Evolutionary conservation across 2,888 invertebrate genomes (phyloP), one percentile per base, ranked within the genome.

Genomic region (Rotaria socialis): DNA sequence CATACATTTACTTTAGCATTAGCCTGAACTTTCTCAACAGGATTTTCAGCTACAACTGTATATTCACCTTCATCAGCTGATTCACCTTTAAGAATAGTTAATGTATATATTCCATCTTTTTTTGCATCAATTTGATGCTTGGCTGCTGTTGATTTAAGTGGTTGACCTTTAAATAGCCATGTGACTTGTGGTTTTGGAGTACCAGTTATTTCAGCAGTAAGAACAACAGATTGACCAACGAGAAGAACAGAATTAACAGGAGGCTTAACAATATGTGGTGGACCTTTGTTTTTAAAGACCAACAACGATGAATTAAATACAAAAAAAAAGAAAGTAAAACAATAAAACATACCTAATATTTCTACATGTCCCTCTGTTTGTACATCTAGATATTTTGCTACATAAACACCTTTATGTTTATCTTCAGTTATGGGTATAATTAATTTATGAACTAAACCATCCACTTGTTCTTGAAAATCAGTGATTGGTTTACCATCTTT

Each of bases 401-500:
- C 85, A 41, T 86, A 86, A 41, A 50, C 41, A 35, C 75, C 86
- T 60, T 58, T 58, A 60, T 86, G 85, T 19, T 80, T 75, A 24
- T 85, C 47, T 22, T 35, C n/a, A n/a, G 85, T 19, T 50, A 56
- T 80, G 24, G 85, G 75, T 43, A 86, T 85, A 11, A 85, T 80
- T 41, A 86, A 60, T 41, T 52, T 75, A 60, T 86, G 85, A 56
- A 86, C 58, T 56, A 85, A 85, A 10, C 86, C 86, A 35, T 86
- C 85, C 41, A 85, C 56, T 43, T 43, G 14, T 35, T 85, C 80
- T 41, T 84, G 60, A 47, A 80, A n/a, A 50, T 85, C 85, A 24
- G 56, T 86, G 8, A 86, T 56, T 84, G 86, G 86, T 85, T 86
- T 75, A 19, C 85, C 85, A 55, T 86, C 86, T 86, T 86, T 86